Conservation (phyloP, 2,888 invertebrate genomes). For the Anthrax anthrax region DNA sequence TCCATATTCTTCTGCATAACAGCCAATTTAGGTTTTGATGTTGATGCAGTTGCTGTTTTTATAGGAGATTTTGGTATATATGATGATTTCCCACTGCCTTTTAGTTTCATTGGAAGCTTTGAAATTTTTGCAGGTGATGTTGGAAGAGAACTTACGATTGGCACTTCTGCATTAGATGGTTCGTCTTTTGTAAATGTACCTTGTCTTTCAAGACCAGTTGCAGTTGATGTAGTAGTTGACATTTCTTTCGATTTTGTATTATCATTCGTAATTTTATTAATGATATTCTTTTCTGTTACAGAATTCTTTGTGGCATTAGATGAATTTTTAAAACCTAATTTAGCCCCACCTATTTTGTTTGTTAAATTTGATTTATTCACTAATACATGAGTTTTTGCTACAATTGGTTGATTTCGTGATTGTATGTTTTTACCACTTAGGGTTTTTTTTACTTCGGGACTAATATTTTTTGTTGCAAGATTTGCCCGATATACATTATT, state of each 20-base stretch:
- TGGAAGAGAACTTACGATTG: conserved; percentile 22
- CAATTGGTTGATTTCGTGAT: conserved; percentile 9
- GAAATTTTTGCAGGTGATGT: conserved; percentile 22
- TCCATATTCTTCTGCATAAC: conserved; percentile 25
- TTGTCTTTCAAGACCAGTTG: conserved; percentile 55
- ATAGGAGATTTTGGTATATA: conserved; percentile 11
- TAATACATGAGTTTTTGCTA: conserved; percentile 11
- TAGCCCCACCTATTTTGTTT: conserved; percentile 8
- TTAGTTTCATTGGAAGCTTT: conserved; percentile 25
- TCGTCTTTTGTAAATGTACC: conserved; percentile 89
- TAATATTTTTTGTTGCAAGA: conserved; percentile 27
- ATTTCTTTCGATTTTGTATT: conserved; percentile 16
- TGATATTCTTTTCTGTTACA: conserved; percentile 12
- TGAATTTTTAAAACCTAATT: conserved; percentile 2
- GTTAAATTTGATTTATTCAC: conserved; percentile 11
- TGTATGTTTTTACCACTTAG: conserved; percentile 9
- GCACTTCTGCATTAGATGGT: conserved; percentile 30
- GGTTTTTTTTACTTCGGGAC: conserved; percentile 15
- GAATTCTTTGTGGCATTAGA: conserved; percentile 14
- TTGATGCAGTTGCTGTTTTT: conserved; percentile 6
- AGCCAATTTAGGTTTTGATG: conserved; percentile 30
- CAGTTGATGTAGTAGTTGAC: conserved; percentile 16
- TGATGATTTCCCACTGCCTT: conserved; percentile 1
- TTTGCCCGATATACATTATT: conserved; percentile 22
- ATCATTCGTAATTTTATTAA: conserved; percentile 8